Evolutionary conservation across 2,113 vertebrate species (phyloP).

Genomic region (Pristiophorus japonicus): DNA sequence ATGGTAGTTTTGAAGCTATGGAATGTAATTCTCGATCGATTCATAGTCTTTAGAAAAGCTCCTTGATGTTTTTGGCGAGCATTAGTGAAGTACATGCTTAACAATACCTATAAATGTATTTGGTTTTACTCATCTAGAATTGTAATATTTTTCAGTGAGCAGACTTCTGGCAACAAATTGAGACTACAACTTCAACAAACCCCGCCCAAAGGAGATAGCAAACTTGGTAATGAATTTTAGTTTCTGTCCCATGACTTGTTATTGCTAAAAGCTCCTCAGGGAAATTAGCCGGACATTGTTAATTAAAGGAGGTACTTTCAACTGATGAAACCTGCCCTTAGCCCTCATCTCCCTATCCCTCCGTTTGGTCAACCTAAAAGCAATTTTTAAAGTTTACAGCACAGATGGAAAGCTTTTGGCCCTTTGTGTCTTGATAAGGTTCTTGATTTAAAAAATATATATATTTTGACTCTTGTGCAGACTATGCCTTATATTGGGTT

Average conservation of each 20-base stretch:
- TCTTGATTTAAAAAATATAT: too few relatives aligned
- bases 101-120: not conserved
- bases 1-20: not conserved
- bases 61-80: not conserved
- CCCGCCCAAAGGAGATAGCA: constrained; percentile 53
- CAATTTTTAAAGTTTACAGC: not conserved
- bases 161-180: not conserved
- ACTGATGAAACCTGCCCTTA: not conserved
- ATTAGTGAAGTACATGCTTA: not conserved
- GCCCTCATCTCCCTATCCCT: not conserved
- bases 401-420: not conserved
- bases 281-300: not conserved
- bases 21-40: not conserved
- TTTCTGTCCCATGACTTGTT: not conserved
- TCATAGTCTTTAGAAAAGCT: not conserved
- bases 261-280: not conserved
- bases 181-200: constrained; percentile 43
- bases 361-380: not conserved
- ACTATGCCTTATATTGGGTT: not conserved
- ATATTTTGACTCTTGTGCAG: too few relatives aligned
- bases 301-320: not conserved
- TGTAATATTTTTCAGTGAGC: constrained; percentile 3
- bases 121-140: not conserved
- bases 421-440: not conserved
- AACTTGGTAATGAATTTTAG: constrained; percentile 53